These are phyloP conservation scores for Columba livia DNA, from an alignment of 2,113 vertebrate genomes.

Conservation along the genomic window DNA sequence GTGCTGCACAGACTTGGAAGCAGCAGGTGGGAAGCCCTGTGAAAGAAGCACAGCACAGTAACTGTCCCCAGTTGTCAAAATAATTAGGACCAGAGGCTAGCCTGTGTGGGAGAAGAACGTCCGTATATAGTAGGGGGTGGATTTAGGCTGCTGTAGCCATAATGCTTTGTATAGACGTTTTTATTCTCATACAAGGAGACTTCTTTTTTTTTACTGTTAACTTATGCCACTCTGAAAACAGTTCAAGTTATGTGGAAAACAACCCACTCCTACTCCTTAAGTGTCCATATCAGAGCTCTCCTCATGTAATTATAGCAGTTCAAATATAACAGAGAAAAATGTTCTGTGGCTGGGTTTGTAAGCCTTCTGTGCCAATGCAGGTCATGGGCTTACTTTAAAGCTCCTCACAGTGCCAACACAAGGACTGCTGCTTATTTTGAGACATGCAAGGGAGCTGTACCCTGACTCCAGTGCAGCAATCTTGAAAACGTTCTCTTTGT, in stretches of 20 bases:
- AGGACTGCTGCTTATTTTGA: neutral
- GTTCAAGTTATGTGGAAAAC: slow-evolving; percentile 1
- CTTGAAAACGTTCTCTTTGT: neutral
- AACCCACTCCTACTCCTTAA: slow-evolving; percentile 3
- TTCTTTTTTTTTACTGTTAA: neutral
- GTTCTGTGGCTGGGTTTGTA: neutral
- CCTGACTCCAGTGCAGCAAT: neutral
- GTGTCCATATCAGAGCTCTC: neutral
- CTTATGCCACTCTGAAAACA: neutral
- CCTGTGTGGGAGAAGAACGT: neutral
- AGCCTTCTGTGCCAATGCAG: neutral
- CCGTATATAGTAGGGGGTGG: neutral
- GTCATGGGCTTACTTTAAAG: neutral
- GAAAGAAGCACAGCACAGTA: neutral
- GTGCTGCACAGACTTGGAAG: neutral
- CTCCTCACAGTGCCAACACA: neutral
- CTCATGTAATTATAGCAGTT: neutral
- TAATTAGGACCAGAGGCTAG: neutral
- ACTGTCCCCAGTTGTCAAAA: neutral
- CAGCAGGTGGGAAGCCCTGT: neutral
- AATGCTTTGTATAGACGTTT: neutral
- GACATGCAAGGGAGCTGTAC: neutral
- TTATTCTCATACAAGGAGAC: neutral
- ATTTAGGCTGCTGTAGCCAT: slow-evolving; percentile 1
- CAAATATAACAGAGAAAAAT: neutral